Conservation (phyloP, 2,113 vertebrate genomes). For the Apodemus speciosus region DNA sequence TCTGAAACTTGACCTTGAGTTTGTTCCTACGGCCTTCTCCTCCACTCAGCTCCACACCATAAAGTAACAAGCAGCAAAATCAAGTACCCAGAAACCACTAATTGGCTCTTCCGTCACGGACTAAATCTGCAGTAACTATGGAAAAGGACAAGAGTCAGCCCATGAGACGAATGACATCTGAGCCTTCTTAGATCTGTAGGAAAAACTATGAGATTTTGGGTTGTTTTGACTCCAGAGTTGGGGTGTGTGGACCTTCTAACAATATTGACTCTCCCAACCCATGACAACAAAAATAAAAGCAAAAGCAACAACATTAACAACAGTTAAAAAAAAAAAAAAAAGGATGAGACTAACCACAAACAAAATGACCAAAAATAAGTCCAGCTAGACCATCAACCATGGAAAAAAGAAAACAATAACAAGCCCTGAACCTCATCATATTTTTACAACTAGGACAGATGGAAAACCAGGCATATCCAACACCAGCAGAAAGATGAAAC, state of each 20-base stretch:
- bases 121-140: background rate
- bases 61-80: background rate
- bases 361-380: background rate
- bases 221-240: background rate
- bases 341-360: background rate
- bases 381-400: background rate
- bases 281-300: background rate
- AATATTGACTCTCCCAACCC: background rate
- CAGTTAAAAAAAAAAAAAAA: background rate
- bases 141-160: background rate
- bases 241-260: background rate
- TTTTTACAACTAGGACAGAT: background rate
- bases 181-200: background rate
- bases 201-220: background rate
- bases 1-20: background rate
- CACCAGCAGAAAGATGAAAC: background rate
- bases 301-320: background rate
- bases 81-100: background rate
- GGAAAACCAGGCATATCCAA: background rate
- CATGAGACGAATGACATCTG: background rate
- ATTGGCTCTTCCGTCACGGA: background rate
- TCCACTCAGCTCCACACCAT: background rate
- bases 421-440: background rate
- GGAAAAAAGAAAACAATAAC: background rate
- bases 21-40: background rate